These are phyloP conservation scores for Rhamphomyia laevipes DNA, from an alignment of 2,888 invertebrate species.

Conservation along the genomic window DNA sequence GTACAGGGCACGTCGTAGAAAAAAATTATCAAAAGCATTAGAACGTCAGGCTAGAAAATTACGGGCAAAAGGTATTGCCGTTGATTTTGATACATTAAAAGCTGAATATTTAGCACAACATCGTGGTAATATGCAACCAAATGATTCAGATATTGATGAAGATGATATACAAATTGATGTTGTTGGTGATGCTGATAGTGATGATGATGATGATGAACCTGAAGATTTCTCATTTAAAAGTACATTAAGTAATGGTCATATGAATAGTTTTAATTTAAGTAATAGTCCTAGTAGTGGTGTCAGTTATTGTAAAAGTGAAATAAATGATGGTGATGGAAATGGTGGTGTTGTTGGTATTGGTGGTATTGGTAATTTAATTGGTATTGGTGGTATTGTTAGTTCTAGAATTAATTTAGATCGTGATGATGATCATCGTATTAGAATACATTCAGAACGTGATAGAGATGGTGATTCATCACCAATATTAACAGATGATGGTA, in stretches of 20 bases:
- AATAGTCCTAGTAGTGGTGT: constrained; percentile 21
- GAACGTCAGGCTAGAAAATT: constrained; percentile 87
- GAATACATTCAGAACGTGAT: constrained; percentile 12
- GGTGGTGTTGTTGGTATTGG: constrained; percentile 37
- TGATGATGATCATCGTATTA: not conserved
- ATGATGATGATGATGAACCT: constrained; percentile 46
- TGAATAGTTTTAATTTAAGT: constrained; percentile 39
- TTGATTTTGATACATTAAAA: constrained; percentile 73
- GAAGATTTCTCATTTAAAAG: constrained; percentile 27
- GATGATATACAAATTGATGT: constrained; percentile 72
- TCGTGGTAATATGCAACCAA: constrained; percentile 45
- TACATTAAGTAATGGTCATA: constrained; percentile 38
- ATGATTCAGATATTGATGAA: constrained; percentile 51
- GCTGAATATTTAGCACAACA: constrained; percentile 76
- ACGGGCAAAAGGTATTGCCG: constrained; percentile 80
- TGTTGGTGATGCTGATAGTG: constrained; percentile 68
- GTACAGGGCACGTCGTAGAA: constrained; percentile 67
- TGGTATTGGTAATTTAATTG: constrained; percentile 23
- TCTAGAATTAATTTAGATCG: not conserved
- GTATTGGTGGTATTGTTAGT: not conserved
- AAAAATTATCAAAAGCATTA: constrained; percentile 83
- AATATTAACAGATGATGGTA: constrained; percentile 35
- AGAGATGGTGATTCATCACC: constrained; percentile 18
- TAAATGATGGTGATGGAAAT: not conserved
- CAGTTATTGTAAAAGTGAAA: constrained; percentile 7